Conservation (phyloP, 2,113 vertebrate species). For the Zeus faber region DNA sequence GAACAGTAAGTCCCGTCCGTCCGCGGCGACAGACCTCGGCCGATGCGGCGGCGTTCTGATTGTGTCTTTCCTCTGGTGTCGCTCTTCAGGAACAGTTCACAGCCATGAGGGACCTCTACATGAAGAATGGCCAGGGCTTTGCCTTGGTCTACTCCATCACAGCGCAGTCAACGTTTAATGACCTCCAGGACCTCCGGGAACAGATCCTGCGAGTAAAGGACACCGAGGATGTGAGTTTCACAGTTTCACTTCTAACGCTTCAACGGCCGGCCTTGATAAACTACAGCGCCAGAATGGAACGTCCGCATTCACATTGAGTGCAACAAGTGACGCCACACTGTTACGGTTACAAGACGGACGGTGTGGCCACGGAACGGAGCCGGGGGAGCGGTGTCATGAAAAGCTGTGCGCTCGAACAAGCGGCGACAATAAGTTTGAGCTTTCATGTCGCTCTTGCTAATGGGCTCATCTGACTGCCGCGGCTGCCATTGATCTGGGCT, state of each 20-base stretch:
- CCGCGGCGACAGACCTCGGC: neutral
- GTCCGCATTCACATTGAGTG: no score
- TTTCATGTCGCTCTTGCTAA: no score
- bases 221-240: conserved; percentile 94
- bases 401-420: no score
- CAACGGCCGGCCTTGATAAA: no score
- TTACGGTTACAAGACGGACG: no score
- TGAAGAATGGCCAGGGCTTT: conserved; percentile 99
- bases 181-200: conserved; percentile 96
- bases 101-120: conserved; percentile 98
- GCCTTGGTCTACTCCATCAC: conserved; percentile 99
- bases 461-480: no score
- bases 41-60: conserved; percentile 12
- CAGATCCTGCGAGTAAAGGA: conserved; percentile 98
- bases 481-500: conserved; percentile 8
- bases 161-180: conserved; percentile 97
- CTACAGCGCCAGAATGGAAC: no score
- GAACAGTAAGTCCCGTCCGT: conserved; percentile 83
- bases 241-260: neutral
- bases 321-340: no score
- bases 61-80: neutral
- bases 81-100: conserved; percentile 92
- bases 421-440: no score
- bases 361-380: no score
- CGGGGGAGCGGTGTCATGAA: no score